Base-by-base conservation (phyloP, 2,888 invertebrate species). In the Drosophila atripex region DNA sequence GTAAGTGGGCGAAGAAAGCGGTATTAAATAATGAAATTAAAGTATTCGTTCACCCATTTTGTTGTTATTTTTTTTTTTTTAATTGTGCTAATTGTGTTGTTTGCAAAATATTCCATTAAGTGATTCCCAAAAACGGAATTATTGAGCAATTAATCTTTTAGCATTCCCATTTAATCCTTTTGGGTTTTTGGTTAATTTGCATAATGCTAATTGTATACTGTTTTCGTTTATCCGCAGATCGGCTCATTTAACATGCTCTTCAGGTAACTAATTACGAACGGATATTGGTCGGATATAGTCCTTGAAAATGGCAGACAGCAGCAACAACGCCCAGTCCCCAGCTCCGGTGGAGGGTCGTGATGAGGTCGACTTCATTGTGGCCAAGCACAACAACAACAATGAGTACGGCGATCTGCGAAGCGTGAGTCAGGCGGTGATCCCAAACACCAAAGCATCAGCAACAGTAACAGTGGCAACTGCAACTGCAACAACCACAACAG, bases 351-450 rank as follows among this genome's bases (percentile, higher is more conserved):
- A 73, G 38, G 66, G 80, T 51, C 71, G 76, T 30, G 91, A 91
- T 85, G 91, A 90, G 82, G 90, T 91, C 38, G 91, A 91, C 78
- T 91, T 90, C 71, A 86, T 90, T 28, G 59, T 54, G 7, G 71
- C 68, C 39, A 63, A 75, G 30, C 63, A 80, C 60, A 79, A 86
- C 49, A 85, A 85, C 59, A 85, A 86, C 68, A 88, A 88, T 43
- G 74, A 86, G 6, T 84, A 83, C 56, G 87, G 86, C 45, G 76
- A 80, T 59, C 83, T 88, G 25, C 58, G 75, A 47, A 76, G 75
- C 70, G 77, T 52, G 61, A 75, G 59, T 56, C 73, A 58, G 18
- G 80, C 69, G 21, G 60, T 70, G 50, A 73, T 83, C 52, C 61
- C 49, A 47, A 55, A 58, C 75, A 53, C 70, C 85, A 80, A 80